Conservation (phyloP, 2,888 invertebrate genomes). For the Cheilosia variabilis region DNA sequence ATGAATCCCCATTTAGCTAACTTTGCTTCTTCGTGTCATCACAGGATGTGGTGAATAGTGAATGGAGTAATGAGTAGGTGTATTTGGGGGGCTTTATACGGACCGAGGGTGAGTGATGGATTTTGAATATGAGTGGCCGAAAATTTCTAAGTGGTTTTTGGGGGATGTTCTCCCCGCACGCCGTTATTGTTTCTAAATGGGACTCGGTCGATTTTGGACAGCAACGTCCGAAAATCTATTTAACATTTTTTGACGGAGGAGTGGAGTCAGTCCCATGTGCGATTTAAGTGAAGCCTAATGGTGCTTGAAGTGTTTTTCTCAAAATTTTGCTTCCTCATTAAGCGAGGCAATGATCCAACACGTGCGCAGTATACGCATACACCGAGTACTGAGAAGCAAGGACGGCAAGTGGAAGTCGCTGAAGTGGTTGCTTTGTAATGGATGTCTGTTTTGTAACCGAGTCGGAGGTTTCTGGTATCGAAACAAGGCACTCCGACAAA, state of each 20-base stretch:
- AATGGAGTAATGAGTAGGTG: neutral
- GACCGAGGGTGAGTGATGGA: slow-evolving; percentile 24
- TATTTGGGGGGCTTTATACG: neutral
- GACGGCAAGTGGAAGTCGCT: too few species aligned
- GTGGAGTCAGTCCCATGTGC: neutral
- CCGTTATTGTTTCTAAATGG: neutral
- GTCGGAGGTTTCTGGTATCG: too few species aligned
- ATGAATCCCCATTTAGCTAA: slow-evolving; percentile 47
- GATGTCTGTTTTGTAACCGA: too few species aligned
- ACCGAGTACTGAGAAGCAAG: too few species aligned
- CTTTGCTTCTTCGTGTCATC: slow-evolving; percentile 52
- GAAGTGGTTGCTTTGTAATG: too few species aligned
- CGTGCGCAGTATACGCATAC: too few species aligned
- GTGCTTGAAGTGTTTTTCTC: neutral
- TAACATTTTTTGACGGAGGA: neutral
- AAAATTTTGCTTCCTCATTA: neutral
- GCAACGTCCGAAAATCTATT: too few species aligned
- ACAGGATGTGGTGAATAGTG: slow-evolving; percentile 38
- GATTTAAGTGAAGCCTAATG: neutral
- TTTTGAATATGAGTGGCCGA: slow-evolving; percentile 58
- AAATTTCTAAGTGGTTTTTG: slow-evolving; percentile 52
- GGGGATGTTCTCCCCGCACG: neutral
- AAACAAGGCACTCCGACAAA: too few species aligned
- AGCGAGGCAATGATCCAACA: neutral
- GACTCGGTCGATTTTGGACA: neutral